These are phyloP conservation scores for Agriopis leucophaearia DNA, from an alignment of 2,888 invertebrate species.

Conservation along the genomic window DNA sequence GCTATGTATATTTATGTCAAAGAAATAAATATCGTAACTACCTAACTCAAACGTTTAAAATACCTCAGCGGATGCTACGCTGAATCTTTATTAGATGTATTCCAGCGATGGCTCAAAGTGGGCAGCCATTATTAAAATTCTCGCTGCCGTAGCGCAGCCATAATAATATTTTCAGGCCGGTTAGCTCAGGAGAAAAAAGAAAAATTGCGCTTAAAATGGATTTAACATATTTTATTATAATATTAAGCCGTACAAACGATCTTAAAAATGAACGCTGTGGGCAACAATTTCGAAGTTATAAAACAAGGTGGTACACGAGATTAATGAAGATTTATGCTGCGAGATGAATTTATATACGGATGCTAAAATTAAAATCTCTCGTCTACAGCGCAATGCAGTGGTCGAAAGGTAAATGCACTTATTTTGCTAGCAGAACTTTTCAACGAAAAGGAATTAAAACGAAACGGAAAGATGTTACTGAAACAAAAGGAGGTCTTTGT, in stretches of 20 bases:
- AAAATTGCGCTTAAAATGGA: constrained; percentile 69
- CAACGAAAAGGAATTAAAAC: neutral
- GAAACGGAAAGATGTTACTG: no score
- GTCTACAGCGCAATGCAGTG: constrained; percentile 9
- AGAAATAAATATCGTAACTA: constrained; percentile 4
- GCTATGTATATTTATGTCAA: neutral
- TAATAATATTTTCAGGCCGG: constrained; percentile 70
- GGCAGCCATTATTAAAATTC: constrained; percentile 66
- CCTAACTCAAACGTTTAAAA: constrained; percentile 20
- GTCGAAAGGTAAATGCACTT: constrained; percentile 2
- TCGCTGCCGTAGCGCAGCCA: constrained; percentile 61
- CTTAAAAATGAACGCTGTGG: constrained; percentile 44
- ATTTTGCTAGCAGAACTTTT: constrained; percentile 6
- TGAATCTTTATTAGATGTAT: constrained; percentile 34
- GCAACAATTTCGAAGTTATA: constrained; percentile 34
- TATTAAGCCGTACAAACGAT: constrained; percentile 54
- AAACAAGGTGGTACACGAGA: constrained; percentile 30
- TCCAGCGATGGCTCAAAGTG: constrained; percentile 42
- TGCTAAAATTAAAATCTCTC: constrained; percentile 13
- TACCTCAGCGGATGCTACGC: constrained; percentile 20
- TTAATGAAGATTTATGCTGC: constrained; percentile 29
- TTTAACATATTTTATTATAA: constrained; percentile 67
- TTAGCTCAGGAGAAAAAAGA: constrained; percentile 53
- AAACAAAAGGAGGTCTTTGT: no score
- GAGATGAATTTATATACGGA: constrained; percentile 16